Conservation (phyloP, 2,888 invertebrate species). For the Smittia aterrima region DNA sequence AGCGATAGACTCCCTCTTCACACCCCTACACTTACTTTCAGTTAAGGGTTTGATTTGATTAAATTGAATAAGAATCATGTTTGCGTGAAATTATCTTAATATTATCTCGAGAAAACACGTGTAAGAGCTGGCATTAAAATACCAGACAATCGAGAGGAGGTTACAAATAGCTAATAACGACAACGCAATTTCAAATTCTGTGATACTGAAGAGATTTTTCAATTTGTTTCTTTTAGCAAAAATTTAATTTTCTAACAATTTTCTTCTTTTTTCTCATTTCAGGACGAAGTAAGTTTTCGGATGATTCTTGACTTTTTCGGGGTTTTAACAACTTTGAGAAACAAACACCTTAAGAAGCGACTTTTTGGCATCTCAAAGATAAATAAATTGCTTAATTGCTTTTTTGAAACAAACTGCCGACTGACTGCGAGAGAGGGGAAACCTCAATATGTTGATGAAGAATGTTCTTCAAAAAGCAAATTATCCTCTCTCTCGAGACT, state of each 20-base stretch:
- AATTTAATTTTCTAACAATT: slow-evolving; percentile 43
- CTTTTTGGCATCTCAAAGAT: background rate
- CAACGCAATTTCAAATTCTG: background rate
- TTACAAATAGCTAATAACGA: slow-evolving; percentile 35
- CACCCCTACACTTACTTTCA: background rate
- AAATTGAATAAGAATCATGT: slow-evolving; percentile 41
- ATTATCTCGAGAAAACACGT: slow-evolving; percentile 37
- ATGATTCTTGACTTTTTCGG: slow-evolving; percentile 39
- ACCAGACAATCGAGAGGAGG: slow-evolving; percentile 33
- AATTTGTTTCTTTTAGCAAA: slow-evolving; percentile 1
- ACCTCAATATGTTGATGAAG: slow-evolving; percentile 29
- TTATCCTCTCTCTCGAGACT: too few relatives aligned
- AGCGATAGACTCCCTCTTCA: background rate
- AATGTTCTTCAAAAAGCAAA: slow-evolving; percentile 14
- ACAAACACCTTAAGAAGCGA: background rate
- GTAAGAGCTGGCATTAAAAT: slow-evolving; percentile 37
- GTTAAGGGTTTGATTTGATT: slow-evolving; percentile 31
- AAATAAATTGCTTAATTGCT: slow-evolving; percentile 5
- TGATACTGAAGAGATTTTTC: background rate
- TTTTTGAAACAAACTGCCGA: background rate
- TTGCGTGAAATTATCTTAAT: slow-evolving; percentile 41
- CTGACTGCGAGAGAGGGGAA: background rate
- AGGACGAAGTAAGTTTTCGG: slow-evolving; percentile 55
- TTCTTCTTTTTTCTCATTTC: slow-evolving; percentile 52
- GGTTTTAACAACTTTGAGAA: background rate